phyloP scores from a whole-genome alignment of 92 coral and sea anemone species.

The Plumapathes pennacea region DNA sequence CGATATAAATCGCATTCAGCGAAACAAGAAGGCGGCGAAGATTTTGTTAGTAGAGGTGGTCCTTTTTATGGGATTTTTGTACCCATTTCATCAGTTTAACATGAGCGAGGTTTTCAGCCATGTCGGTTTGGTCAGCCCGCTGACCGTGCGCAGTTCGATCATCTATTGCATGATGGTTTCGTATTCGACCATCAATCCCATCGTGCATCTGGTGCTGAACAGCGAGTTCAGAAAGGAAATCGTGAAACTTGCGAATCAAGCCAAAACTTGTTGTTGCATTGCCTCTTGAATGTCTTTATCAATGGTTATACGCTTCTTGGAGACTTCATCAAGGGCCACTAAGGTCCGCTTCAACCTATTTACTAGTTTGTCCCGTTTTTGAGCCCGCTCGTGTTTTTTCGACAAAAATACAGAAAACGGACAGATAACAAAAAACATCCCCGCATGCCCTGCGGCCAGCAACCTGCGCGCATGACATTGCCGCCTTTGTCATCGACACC shows the following conservation, averaged over 20 bases:
- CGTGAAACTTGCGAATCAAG: slow-evolving; percentile 8
- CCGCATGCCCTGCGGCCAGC: too few species aligned
- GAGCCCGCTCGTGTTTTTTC: too few species aligned
- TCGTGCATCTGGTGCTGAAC: slow-evolving; percentile 55
- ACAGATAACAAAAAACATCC: too few species aligned
- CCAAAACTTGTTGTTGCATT: not conserved
- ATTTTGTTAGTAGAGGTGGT: slow-evolving; percentile 60
- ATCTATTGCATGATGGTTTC: slow-evolving; percentile 46
- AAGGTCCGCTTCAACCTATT: too few species aligned
- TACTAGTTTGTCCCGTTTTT: too few species aligned
- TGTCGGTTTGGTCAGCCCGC: not conserved
- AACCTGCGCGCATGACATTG: too few species aligned
- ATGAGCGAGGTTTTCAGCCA: not conserved
- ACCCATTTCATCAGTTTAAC: slow-evolving; percentile 37
- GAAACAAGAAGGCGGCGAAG: slow-evolving; percentile 63
- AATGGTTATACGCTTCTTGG: too few species aligned
- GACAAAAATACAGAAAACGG: too few species aligned
- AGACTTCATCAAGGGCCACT: too few species aligned
- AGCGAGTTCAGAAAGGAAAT: slow-evolving; percentile 65
- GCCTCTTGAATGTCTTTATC: too few species aligned
- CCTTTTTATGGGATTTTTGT: slow-evolving; percentile 36
- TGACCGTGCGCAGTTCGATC: slow-evolving; percentile 9
- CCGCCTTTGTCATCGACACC: too few species aligned
- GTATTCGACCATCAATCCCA: slow-evolving; percentile 62
- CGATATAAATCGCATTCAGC: slow-evolving; percentile 58